A percentile compares a stretch with the other conserved stretches of the same genome.
Conservation (phyloP, 2,797 vertebrate genomes). For the Sphenodon punctatus region DNA sequence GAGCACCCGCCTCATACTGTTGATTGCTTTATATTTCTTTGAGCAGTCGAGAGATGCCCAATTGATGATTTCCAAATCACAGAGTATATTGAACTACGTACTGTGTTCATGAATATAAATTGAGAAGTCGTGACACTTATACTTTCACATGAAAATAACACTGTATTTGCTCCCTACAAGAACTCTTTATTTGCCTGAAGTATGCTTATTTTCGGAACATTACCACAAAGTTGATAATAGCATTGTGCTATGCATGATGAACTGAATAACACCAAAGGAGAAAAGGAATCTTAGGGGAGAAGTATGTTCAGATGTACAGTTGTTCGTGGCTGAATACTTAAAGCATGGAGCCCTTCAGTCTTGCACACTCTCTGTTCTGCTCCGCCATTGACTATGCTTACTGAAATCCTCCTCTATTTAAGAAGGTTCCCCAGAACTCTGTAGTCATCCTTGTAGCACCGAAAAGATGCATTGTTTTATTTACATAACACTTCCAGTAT, state of each 20-base stretch:
- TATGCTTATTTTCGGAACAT: neutral
- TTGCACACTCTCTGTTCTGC: neutral
- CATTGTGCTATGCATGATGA: slow-evolving; percentile 4
- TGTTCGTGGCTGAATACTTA: neutral
- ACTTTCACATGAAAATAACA: slow-evolving; percentile 46
- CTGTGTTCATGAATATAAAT: slow-evolving; percentile 69
- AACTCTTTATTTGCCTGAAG: neutral
- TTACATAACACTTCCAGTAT: no score
- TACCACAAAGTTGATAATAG: neutral
- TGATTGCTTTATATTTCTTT: slow-evolving; percentile 13
- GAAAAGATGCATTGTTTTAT: no score
- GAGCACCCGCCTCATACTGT: no score
- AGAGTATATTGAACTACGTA: slow-evolving; percentile 28
- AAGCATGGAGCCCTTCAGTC: neutral
- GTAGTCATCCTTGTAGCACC: no score
- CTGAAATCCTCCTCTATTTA: neutral
- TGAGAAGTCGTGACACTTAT: slow-evolving; percentile 14
- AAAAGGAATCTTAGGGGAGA: neutral
- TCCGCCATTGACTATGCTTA: neutral
- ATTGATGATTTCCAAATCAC: neutral
- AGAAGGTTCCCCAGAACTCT: neutral
- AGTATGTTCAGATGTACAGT: neutral
- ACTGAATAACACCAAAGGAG: neutral
- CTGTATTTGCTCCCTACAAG: neutral
- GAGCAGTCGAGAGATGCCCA: neutral